Evolutionary conservation across 2,888 invertebrate genomes (phyloP), one percentile per base, ranked within the genome.

Genomic region (Geotrupes spiniger): DNA sequence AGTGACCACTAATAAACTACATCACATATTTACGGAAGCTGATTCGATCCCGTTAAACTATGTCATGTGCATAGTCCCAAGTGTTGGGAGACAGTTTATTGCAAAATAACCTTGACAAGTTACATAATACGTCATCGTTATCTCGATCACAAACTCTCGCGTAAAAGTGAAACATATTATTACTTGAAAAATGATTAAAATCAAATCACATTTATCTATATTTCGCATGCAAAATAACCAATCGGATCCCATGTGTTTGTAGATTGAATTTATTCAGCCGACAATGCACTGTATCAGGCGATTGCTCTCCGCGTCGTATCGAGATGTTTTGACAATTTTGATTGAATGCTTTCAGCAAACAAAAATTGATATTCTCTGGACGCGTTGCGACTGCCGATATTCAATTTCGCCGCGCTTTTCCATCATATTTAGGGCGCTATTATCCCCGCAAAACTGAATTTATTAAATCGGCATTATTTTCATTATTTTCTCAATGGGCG

Each of bases 331-430:
- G 47, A 52, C 46, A 52, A 56, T 49, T 54, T 54, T 54, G 54
- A 53, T 54, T 52, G 51, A 52, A 53, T 45, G 51, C 54, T 50
- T 52, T 54, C 52, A 56, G 27, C 46, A 44, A 38, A 31, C 45
- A 42, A 51, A 54, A 56, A 57, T 56, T 57, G 53, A 53, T 54
- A 52, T 52, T 54, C 52, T 52, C 52, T 38, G 46, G 49, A 41
- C 50, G 41, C 49, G 45, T 41, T 29, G 12, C 33, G 42, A 10
- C 17, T 14, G 11, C 9, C 47, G 42, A 46, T 49, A 54, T 54
- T 54, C 54, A 49, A 52, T 52, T 54, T 54, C 47, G 41, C 47
- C 40, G 42, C 49, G 49, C 45, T 49, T 45, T 48, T 42, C 46
- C 38, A 15, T 42, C 46, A 46, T 53, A 53, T 51, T 55, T 48